Evolutionary conservation across 2,113 vertebrate species (phyloP).

Genomic region (Forbesichthys agassizii): DNA sequence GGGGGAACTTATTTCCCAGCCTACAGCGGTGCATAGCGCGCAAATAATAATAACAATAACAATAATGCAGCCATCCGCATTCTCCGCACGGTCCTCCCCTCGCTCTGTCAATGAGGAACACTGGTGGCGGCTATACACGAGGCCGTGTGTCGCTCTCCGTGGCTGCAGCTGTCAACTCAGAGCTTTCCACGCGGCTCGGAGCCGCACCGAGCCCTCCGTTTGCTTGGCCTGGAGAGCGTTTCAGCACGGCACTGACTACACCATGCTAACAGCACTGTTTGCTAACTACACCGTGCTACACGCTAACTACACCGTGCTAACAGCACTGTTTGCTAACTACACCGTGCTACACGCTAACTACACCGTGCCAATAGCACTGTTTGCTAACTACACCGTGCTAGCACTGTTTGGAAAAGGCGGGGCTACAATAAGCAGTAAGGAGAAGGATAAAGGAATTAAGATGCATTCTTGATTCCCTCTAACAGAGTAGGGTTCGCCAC

Average conservation of each 20-base stretch:
- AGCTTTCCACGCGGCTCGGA: conserved; percentile 39
- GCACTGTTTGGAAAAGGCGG: conserved; percentile 11
- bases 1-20: conserved; percentile 33
- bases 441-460: conserved; percentile 28
- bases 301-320: too few relatives aligned
- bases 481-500: conserved; percentile 62
- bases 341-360: too few relatives aligned
- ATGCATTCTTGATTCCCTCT: conserved; percentile 41
- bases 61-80: neutral
- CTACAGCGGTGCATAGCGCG: conserved; percentile 6
- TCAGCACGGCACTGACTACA: conserved; percentile 4
- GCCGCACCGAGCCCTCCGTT: conserved; percentile 35
- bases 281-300: too few relatives aligned
- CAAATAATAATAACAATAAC: conserved; percentile 10
- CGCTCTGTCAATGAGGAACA: neutral
- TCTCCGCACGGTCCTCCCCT: conserved; percentile 12
- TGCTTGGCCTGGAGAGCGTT: conserved; percentile 15
- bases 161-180: neutral
- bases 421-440: neutral
- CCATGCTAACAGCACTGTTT: too few relatives aligned
- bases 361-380: conserved; percentile 3
- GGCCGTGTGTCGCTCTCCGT: neutral
- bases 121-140: neutral
- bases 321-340: too few relatives aligned
- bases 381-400: conserved; percentile 27